A percentile compares a stretch with the other conserved stretches of the same genome.
Evolutionary conservation across 1,140 invertebrate genomes (phyloP).

Genomic region (Ganaspis sp.): DNA sequence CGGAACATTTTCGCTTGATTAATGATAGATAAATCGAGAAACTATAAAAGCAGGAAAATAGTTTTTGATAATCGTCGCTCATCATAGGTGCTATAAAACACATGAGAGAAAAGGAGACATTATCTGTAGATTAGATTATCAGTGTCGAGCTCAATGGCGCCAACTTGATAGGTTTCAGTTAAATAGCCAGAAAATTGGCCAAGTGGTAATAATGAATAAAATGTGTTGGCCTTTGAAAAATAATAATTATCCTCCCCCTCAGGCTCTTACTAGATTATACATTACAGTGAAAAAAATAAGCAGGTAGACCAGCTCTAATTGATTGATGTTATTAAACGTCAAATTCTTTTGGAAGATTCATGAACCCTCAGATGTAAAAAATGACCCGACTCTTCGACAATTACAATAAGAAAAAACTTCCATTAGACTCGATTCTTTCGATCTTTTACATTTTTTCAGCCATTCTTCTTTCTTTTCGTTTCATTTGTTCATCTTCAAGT

Average conservation of each 20-base stretch:
- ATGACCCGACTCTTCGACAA: not conserved
- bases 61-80: too few species aligned
- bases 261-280: not conserved
- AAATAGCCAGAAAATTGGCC: slow-evolving; percentile 36
- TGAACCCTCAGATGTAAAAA: not conserved
- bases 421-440: too few species aligned
- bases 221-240: not conserved
- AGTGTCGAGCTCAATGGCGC: slow-evolving; percentile 57
- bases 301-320: not conserved
- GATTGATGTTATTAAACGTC: slow-evolving; percentile 4
- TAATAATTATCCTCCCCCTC: not conserved
- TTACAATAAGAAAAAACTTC: not conserved
- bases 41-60: too few species aligned
- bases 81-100: too few species aligned
- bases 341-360: slow-evolving; percentile 4
- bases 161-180: slow-evolving; percentile 51
- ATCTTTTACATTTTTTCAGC: too few species aligned
- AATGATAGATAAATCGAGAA: too few species aligned
- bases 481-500: too few species aligned
- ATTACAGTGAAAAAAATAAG: not conserved
- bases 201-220: not conserved
- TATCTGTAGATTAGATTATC: slow-evolving; percentile 70
- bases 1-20: too few species aligned
- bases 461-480: too few species aligned
- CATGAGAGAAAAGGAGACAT: slow-evolving; percentile 25